Evolutionary conservation across 2,797 vertebrate species (phyloP).

Genomic region (Gambelia wislizenii): DNA sequence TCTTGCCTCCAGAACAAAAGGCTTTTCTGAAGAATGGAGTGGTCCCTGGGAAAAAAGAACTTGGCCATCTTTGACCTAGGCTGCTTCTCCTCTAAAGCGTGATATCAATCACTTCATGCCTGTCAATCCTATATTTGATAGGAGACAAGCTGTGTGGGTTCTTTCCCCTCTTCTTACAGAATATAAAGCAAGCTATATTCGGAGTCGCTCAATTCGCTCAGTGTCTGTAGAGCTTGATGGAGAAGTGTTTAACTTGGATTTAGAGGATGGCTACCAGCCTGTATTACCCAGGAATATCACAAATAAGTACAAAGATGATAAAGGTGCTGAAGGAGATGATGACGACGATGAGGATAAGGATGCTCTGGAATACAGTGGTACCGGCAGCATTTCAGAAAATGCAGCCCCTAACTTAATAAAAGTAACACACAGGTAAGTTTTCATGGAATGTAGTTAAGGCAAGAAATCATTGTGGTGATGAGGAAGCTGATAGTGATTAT

Average conservation of each 20-base stretch:
- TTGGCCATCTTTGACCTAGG: background rate
- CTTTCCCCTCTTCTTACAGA: slow-evolving; percentile 74
- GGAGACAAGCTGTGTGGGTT: background rate
- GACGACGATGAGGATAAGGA: slow-evolving; percentile 72
- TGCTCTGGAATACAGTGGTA: slow-evolving; percentile 85
- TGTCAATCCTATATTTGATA: background rate
- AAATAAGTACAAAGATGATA: slow-evolving; percentile 70
- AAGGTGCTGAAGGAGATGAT: slow-evolving; percentile 73
- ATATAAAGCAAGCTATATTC: slow-evolving; percentile 87
- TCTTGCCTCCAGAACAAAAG: background rate
- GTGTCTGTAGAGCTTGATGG: slow-evolving; percentile 80
- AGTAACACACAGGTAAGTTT: slow-evolving; percentile 91
- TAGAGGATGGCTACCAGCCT: slow-evolving; percentile 80
- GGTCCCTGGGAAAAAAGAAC: background rate
- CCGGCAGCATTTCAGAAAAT: slow-evolving; percentile 80
- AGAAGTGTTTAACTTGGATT: slow-evolving; percentile 81
- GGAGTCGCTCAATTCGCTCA: slow-evolving; percentile 88
- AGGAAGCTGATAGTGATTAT: background rate
- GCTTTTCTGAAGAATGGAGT: background rate
- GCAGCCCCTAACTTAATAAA: slow-evolving; percentile 85
- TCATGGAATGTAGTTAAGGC: accelerated
- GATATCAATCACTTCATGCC: background rate
- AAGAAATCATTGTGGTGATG: background rate
- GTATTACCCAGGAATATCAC: slow-evolving; percentile 81
- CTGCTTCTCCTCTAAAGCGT: background rate